Conservation (phyloP, 1,140 invertebrate species). For the Aphis craccivora region DNA sequence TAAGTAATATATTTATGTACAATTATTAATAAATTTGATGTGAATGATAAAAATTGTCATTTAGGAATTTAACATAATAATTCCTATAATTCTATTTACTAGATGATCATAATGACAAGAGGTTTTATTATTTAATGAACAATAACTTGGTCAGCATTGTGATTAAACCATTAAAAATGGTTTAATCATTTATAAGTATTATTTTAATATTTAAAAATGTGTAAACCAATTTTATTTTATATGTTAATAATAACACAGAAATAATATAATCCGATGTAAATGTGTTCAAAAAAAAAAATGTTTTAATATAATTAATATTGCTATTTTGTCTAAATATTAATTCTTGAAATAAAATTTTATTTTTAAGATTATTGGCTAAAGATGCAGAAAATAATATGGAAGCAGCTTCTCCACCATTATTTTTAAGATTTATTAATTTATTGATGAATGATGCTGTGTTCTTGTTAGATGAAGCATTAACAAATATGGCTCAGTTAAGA, state of each 20-base stretch:
- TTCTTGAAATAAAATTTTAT: slow-evolving; percentile 51
- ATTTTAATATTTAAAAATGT: no score
- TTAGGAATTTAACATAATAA: not conserved
- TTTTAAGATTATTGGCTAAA: slow-evolving; percentile 73
- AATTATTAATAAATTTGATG: not conserved
- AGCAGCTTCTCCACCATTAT: slow-evolving; percentile 86
- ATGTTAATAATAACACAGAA: not conserved
- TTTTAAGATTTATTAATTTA: slow-evolving; percentile 92
- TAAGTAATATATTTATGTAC: slow-evolving; percentile 68
- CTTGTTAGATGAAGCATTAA: slow-evolving; percentile 88
- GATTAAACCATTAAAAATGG: no score
- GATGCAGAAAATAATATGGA: slow-evolving; percentile 90
- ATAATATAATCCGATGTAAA: not conserved
- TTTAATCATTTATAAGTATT: no score
- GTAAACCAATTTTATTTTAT: no score
- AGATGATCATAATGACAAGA: no score
- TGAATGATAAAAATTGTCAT: not conserved
- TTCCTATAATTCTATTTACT: not conserved
- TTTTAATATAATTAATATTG: not conserved
- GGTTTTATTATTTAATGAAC: no score
- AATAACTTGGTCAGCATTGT: no score
- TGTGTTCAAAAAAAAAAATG: not conserved
- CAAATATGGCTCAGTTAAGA: slow-evolving; percentile 83
- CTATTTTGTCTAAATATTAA: not conserved
- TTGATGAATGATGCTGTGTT: slow-evolving; percentile 97